A percentile compares a stretch with the other conserved stretches of the same genome.
These are phyloP conservation scores for Nycticebus coucang DNA, from an alignment of 2,113 vertebrate genomes.

Conservation along the genomic window DNA sequence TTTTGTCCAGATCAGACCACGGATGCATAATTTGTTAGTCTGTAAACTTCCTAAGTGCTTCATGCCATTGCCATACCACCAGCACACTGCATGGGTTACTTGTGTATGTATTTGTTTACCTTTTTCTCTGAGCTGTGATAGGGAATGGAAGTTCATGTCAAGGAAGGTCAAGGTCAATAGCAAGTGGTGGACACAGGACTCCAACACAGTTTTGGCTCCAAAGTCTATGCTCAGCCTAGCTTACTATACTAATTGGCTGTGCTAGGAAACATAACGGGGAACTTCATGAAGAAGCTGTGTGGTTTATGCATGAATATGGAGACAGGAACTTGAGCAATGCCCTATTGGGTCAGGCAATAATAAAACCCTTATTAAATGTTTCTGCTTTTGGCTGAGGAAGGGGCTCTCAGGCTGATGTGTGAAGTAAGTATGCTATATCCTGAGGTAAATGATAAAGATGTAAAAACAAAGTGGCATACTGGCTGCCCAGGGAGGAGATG, in stretches of 20 bases:
- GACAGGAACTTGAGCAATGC: conserved; percentile 32
- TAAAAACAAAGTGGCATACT: background rate
- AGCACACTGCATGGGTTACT: background rate
- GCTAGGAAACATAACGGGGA: background rate
- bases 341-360: background rate
- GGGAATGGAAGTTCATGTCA: background rate
- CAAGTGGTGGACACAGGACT: background rate
- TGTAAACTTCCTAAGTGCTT: background rate
- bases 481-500: background rate
- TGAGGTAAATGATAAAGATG: background rate
- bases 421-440: background rate
- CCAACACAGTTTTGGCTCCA: background rate
- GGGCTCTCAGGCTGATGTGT: background rate
- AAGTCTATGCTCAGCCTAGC: conserved; percentile 1
- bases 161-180: background rate
- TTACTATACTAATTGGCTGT: background rate
- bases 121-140: background rate
- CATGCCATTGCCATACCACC: background rate
- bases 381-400: background rate
- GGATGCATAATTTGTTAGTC: background rate
- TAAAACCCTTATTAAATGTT: background rate
- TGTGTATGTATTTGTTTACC: background rate
- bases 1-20: background rate
- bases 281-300: background rate
- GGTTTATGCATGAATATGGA: background rate